phyloP scores from a whole-genome alignment of 2,888 invertebrate genomes.

The Melieria crassipennis region DNA sequence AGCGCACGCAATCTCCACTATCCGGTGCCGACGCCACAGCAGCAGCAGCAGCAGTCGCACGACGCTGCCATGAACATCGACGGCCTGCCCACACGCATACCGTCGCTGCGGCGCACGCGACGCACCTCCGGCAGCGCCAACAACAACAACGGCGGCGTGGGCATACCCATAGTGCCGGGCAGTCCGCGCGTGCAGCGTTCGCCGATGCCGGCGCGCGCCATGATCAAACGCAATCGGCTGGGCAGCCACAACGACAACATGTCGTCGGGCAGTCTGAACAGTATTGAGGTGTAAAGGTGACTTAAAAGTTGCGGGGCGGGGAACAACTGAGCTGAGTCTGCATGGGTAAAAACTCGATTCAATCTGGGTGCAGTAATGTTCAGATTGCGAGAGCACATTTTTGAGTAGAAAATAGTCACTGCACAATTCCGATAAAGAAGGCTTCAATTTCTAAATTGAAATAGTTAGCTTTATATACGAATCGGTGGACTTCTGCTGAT shows the following conservation, averaged over 20 bases:
- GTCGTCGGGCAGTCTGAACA: conserved; percentile 66
- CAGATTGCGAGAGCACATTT: no score
- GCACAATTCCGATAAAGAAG: no score
- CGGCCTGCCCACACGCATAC: conserved; percentile 56
- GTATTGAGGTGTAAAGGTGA: conserved; percentile 64
- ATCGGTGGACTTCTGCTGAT: background rate
- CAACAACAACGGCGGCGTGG: conserved; percentile 55
- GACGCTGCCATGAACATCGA: conserved; percentile 52
- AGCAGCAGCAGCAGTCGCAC: conserved; percentile 34
- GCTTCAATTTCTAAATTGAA: conserved; percentile 10
- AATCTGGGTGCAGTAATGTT: no score
- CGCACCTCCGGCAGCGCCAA: conserved; percentile 55
- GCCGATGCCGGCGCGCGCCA: conserved; percentile 63
- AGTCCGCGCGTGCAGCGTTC: conserved; percentile 65
- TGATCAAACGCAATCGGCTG: conserved; percentile 62
- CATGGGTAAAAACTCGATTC: no score
- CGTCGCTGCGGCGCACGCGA: conserved; percentile 61
- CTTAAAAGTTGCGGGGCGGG: background rate
- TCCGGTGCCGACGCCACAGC: conserved; percentile 26
- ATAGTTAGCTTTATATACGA: background rate
- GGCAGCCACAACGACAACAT: conserved; percentile 66
- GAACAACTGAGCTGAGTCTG: background rate
- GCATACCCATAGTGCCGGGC: conserved; percentile 60
- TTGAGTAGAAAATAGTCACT: no score
- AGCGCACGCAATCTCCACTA: conserved; percentile 58